These are phyloP conservation scores for Promerops cafer DNA, from an alignment of 2,113 vertebrate species.

Conservation along the genomic window DNA sequence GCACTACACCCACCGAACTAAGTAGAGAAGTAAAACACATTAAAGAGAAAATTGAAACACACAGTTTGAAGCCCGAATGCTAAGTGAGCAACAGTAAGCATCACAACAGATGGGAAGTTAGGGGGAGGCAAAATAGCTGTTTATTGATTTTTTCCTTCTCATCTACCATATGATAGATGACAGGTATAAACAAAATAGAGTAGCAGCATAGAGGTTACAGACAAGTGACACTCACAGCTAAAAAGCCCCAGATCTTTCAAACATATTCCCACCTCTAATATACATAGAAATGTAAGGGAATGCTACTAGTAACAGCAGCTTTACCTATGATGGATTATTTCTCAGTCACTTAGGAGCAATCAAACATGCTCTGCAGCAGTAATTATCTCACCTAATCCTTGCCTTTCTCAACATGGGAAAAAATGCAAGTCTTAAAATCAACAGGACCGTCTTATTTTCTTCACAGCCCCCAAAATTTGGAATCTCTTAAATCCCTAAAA, in stretches of 20 bases:
- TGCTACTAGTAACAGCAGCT: not conserved
- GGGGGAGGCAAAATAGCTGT: not conserved
- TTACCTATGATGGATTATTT: not conserved
- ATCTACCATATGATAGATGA: not conserved
- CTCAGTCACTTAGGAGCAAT: not conserved
- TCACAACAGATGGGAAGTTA: not conserved
- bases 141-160: not conserved
- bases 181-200: not conserved
- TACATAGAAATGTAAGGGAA: not conserved
- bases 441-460: not conserved
- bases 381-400: not conserved
- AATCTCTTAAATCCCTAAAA: not conserved
- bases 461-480: not conserved
- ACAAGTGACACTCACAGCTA: not conserved
- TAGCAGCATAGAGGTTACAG: not conserved
- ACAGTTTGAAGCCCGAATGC: not conserved
- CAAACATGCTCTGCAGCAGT: not conserved
- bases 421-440: not conserved
- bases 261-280: not conserved
- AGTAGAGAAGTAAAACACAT: not conserved
- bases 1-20: not conserved
- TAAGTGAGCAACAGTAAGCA: not conserved
- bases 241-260: not conserved
- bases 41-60: not conserved
- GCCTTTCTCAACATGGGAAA: not conserved